Evolutionary conservation across 2,797 vertebrate species (phyloP), one percentile per base, ranked within the genome.

Genomic region (Acanthurus lineatus): DNA sequence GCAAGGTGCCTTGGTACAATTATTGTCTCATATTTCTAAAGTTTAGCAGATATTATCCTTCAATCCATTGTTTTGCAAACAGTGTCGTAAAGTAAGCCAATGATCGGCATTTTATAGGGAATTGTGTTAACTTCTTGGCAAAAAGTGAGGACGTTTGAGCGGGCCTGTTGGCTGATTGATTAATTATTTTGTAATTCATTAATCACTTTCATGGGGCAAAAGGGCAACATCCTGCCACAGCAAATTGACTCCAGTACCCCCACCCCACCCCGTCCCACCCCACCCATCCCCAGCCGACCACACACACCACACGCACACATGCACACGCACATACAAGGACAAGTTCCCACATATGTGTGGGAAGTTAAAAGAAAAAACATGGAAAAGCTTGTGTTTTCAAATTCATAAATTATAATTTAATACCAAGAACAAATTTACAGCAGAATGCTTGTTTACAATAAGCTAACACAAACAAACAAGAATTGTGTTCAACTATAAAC

Each of bases 321-420:
- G 68, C 52, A 45, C 77, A 45, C 59, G 4, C 64, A 35, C 64
- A 69, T 4, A 51, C 83, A 79, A 16, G 64, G 51, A 81, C 61
- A 82, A 76, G 74, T 76, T 69, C 81, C 85, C 76, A 85, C 47
- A 63, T 35, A 58, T 44, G 72, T 73, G 70, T 59, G 83, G 56
- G 70, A 78, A 88, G 77, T 91, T 57, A 79, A 83, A 51, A 86
- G 49, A 51, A 79, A 86, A 96, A 96, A 95, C 96, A 97, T 96
- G 94, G 93, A 94, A 97, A 96, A 96, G 92, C 90, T 96, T 95
- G 94, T 94, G 94, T 96, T 97, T 97, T 98, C 96, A 96, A 97
- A 97, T 97, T 97, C 96, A 99, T 98, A 98, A 98, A 98, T 99
- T 98, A 98, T 98, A 97, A 98, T 98, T 97, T 98, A 98, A 99